Base-by-base conservation (phyloP, 2,113 vertebrate genomes). In the Brienomyrus brachyistius region DNA sequence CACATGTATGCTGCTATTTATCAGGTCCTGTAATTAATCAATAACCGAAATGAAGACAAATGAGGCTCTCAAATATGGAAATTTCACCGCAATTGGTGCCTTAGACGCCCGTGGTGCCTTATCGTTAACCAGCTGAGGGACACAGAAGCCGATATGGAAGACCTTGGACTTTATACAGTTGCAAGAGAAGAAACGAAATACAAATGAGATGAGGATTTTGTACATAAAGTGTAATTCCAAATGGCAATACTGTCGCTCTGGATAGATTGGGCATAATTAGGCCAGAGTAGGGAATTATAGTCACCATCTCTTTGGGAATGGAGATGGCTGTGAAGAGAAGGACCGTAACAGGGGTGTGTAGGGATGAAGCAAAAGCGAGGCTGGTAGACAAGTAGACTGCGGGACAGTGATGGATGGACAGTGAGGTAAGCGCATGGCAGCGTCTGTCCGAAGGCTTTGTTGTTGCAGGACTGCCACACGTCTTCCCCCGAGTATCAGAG, bases 341-440 rank as follows among this genome's bases (percentile, higher is more conserved):
- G 52, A 13, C 27, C 13, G 6, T 9, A 52, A 17, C 13, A 27
- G 48, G 88, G 13, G 35, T 3, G 50, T 7, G 7, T 23, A 4
- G 52, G 54, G 17, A 56, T 23, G 87, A 94, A 94, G 94, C 90
- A 94, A 95, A 95, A 95, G 94, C 91, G 91, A 93, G 93, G 91
- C 93, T 95, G 95, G 95, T 95, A 96, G 95, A 96, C 95, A 95
- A 91, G 94, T 94, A 91, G 95, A 95, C 95, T 96, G 95, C 95
- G 93, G 93, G 92, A 82, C 48, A 2, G 94, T 96, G 95, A 96
- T 95, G 95, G 95, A 96, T 95, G 95, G 94, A 93, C 94, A 94
- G 94, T 93, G 94, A 94, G 94, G 93, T 93, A 95, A 96, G 95
- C 93, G 80, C 94, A 95, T 95, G 95, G 95, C 95, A 94, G 94